Conservation (phyloP, 2,113 vertebrate genomes). For the Cebus imitator region DNA sequence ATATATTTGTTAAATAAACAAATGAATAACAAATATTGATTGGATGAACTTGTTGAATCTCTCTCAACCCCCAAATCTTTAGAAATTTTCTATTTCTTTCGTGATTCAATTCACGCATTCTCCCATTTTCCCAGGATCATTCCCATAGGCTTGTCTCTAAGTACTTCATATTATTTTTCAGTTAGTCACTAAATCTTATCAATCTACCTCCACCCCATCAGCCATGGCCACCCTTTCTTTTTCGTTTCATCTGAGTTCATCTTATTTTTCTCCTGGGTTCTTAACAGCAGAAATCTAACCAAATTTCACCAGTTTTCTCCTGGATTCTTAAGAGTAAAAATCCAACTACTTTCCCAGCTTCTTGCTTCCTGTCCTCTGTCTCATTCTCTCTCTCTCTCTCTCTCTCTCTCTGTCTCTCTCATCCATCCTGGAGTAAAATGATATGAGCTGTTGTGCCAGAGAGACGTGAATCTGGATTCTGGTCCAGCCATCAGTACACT, state of each 20-base stretch:
- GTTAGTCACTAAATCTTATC: background rate
- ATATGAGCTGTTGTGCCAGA: background rate
- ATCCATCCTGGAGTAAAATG: background rate
- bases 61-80: background rate
- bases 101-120: background rate
- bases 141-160: background rate
- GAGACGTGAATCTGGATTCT: background rate
- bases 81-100: background rate
- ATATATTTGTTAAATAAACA: background rate
- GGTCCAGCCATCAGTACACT: background rate
- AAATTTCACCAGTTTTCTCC: background rate
- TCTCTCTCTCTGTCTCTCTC: background rate
- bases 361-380: too few species aligned
- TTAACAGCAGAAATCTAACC: background rate
- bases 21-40: background rate
- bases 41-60: background rate
- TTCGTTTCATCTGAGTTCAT: background rate
- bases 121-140: background rate
- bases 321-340: background rate
- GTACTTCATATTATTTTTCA: background rate
- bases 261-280: background rate
- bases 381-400: background rate
- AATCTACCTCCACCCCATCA: background rate
- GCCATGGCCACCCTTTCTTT: background rate
- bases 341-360: background rate